These are phyloP conservation scores for Agelaius tricolor DNA, from an alignment of 2,113 vertebrate genomes.

Conservation along the genomic window DNA sequence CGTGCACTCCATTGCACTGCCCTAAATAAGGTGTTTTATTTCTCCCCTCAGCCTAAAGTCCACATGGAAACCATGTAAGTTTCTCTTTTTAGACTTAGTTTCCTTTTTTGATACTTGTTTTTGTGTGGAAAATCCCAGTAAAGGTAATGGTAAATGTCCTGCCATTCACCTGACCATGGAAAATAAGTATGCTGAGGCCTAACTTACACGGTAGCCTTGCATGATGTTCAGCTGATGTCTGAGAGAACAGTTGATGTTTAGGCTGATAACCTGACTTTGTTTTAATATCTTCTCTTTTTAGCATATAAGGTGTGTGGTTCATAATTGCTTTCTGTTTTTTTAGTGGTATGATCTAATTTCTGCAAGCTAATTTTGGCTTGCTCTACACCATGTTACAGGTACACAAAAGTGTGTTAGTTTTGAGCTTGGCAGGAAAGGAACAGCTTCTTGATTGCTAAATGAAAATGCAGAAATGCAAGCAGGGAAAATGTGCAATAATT, in stretches of 20 bases:
- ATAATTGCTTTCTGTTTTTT: neutral
- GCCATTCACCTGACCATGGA: neutral
- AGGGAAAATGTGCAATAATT: neutral
- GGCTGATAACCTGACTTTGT: neutral
- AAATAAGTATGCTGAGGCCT: neutral
- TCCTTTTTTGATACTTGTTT: neutral
- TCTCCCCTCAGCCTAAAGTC: neutral
- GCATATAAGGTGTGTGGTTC: neutral
- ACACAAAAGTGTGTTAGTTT: neutral
- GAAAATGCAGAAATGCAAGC: neutral
- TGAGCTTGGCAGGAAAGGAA: neutral
- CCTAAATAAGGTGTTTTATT: constrained; percentile 2
- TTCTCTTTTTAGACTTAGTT: neutral
- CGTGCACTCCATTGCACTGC: neutral
- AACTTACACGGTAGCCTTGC: neutral
- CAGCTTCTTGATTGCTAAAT: accelerated
- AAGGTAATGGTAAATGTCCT: neutral
- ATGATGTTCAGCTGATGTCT: neutral
- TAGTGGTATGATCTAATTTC: neutral
- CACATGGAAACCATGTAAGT: neutral
- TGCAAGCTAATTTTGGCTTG: neutral
- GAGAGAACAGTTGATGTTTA: neutral
- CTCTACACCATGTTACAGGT: neutral
- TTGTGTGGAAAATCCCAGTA: constrained; percentile 22
- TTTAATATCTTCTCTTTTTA: neutral